Evolutionary conservation across 2,113 vertebrate species (phyloP), one percentile per base, ranked within the genome.

Genomic region (Pao palembangensis): DNA sequence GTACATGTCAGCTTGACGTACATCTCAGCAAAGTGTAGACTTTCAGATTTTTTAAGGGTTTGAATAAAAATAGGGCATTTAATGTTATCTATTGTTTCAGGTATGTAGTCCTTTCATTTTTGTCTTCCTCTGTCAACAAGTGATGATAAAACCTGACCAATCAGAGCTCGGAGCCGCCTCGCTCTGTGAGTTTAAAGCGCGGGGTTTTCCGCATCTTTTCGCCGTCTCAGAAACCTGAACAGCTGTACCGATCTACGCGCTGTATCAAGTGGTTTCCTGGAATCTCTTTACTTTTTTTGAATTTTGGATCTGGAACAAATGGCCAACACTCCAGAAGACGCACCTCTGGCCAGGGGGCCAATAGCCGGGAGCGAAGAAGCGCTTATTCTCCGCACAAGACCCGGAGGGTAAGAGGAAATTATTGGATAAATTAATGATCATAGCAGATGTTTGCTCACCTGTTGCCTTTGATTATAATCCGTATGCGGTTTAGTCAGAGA

Each of bases 51-150:
- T 38, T 38, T 38, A 38, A 38, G 11, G 2, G 11, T 38, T 23
- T 23, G 21, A 23, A 23, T 23, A 23, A 23, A 23, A 23, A 23
- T 2, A 3, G 21, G 28, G 28, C 5, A 31, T 31, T 31, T 31
- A 31, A 23, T 23, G 21, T 23, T 2, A 38, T 38, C 34, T 38
- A 38, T 11, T 38, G 11, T 38, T 38, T 38, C 34, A 38, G 8
- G 1, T 12, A 1, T 38, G 34, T 38, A 38, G 11, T n/a, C 19
- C 63, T 0, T 0, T 67, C 6, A 0, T 13, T 46, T 13, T 17
- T 5, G n/a, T 87, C 84, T 88, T 80, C 82, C 81, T 79, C 66
- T 78, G 23, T 20, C 76, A 87, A 89, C 88, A 81, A 57, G 69
- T 89, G 87, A 90, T 69, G 81, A 0, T 55, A 10, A 28, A 21